These are phyloP conservation scores for Rapana venosa DNA, from an alignment of 2,888 invertebrate genomes.

Conservation along the genomic window DNA sequence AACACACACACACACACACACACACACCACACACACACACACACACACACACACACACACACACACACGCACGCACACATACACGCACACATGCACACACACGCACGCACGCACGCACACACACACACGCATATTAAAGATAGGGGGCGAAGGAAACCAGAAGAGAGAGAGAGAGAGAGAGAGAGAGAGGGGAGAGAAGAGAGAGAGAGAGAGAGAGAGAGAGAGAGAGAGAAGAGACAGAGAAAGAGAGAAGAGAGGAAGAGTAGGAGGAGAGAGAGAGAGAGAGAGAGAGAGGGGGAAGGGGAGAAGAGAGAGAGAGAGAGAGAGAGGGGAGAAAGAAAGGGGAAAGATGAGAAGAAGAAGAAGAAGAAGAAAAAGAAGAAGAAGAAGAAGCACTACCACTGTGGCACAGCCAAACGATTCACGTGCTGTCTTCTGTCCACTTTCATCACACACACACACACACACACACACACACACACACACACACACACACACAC, in stretches of 20 bases:
- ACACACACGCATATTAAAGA: neutral
- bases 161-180: neutral
- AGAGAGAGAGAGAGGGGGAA: too few relatives aligned
- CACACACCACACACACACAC: too few relatives aligned
- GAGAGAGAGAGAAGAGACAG: neutral
- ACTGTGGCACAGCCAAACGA: too few relatives aligned
- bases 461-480: neutral
- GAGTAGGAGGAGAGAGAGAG: neutral
- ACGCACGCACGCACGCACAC: conserved; percentile 11
- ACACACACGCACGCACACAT: neutral
- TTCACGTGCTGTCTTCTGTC: too few relatives aligned
- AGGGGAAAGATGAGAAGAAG: neutral
- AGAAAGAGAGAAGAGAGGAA: neutral
- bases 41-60: neutral
- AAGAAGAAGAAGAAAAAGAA: neutral
- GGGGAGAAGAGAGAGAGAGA: neutral
- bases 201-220: too few relatives aligned
- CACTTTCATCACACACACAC: neutral
- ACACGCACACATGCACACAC: neutral
- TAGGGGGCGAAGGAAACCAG: neutral
- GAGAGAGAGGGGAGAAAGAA: neutral
- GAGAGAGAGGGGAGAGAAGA: neutral
- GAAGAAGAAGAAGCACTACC: neutral
- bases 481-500: too few relatives aligned
- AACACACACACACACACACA: too few relatives aligned